Conservation (phyloP, 2,888 invertebrate genomes). For the Diogma glabrata region DNA sequence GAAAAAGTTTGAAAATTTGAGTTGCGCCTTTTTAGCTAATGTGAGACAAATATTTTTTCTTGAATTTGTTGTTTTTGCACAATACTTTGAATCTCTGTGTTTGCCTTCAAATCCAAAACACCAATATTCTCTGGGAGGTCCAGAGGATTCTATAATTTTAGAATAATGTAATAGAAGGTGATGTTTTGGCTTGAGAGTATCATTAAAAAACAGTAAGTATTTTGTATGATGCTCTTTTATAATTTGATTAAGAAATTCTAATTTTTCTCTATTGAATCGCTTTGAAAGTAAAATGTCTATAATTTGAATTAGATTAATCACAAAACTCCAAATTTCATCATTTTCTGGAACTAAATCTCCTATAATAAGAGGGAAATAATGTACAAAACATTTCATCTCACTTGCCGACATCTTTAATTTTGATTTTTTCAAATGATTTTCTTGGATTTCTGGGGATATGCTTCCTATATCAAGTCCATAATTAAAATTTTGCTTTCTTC, state of each 20-base stretch:
- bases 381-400: conserved; percentile 17
- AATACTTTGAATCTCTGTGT: background rate
- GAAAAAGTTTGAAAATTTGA: conserved; percentile 5
- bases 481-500: background rate
- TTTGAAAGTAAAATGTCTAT: conserved; percentile 6
- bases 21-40: background rate
- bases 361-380: conserved; percentile 18
- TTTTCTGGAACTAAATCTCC: conserved; percentile 18
- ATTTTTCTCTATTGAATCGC: background rate
- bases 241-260: background rate
- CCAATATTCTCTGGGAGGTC: background rate
- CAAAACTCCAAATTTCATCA: conserved; percentile 17
- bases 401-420: conserved; percentile 19
- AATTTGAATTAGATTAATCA: conserved; percentile 3
- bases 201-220: background rate
- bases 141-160: background rate
- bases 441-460: conserved; percentile 7
- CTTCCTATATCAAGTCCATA: background rate
- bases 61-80: background rate
- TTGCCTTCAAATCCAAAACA: background rate
- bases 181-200: conserved; percentile 1
- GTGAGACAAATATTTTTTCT: conserved; percentile 2
- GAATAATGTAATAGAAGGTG: conserved; percentile 5
- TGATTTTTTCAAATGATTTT: conserved; percentile 13
- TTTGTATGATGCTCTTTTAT: conserved; percentile 1